These are phyloP conservation scores for Tenrec ecaudatus DNA, from an alignment of 2,113 vertebrate species.

Conservation along the genomic window DNA sequence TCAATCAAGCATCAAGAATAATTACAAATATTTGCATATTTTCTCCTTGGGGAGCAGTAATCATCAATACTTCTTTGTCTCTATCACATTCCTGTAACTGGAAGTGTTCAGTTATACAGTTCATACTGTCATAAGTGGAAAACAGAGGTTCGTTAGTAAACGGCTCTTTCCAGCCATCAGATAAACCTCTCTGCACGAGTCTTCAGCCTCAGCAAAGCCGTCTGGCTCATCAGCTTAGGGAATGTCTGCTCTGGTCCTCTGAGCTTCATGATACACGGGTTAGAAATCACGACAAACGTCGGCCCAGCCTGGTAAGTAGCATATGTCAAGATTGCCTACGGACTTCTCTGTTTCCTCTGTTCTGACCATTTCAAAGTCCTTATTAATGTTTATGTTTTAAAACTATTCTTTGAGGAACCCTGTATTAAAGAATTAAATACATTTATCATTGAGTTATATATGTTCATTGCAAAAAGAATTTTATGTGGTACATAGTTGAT, in stretches of 20 bases:
- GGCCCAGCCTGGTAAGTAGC: not conserved
- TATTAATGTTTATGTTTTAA: conserved; percentile 37
- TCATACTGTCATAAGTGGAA: too few species aligned
- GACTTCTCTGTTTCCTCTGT: conserved; percentile 54
- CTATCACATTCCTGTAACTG: not conserved
- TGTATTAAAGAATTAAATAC: conserved; percentile 49
- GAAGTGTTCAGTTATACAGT: not conserved
- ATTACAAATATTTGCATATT: not conserved
- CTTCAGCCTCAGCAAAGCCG: not conserved
- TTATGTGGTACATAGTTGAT: conserved; percentile 51
- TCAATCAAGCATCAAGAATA: not conserved
- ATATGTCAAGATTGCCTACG: not conserved
- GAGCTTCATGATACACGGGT: not conserved
- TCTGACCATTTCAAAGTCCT: conserved; percentile 55
- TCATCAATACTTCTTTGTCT: not conserved
- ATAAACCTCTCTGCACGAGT: not conserved
- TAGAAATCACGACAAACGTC: not conserved
- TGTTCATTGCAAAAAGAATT: conserved; percentile 56
- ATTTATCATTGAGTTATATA: conserved; percentile 54
- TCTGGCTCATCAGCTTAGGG: not conserved
- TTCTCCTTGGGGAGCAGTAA: not conserved
- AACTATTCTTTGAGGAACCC: conserved; percentile 48
- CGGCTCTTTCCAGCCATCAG: not conserved
- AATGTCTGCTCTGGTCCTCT: not conserved
- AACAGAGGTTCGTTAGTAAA: not conserved